phyloP scores from a whole-genome alignment of 1,140 invertebrate genomes.

The Drosophila bifasciata region DNA sequence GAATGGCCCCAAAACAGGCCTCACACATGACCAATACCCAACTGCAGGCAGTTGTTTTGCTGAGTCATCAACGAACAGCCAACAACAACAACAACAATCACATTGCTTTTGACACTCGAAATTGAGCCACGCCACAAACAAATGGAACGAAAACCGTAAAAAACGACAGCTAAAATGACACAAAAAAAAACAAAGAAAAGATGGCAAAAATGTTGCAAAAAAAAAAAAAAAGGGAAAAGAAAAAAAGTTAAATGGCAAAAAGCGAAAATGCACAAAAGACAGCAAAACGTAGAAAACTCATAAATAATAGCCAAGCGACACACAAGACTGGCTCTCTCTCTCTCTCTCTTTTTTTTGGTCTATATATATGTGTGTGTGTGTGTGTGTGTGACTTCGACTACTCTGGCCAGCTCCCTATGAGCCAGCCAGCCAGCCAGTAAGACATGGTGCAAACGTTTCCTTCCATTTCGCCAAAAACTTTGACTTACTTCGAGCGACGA shows the following conservation, averaged over 20 bases:
- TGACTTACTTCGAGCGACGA: conserved; percentile 42
- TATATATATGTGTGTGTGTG: conserved; percentile 16
- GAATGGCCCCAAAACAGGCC: conserved; percentile 6
- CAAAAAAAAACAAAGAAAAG: not conserved
- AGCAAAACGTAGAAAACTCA: conserved; percentile 73
- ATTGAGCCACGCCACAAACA: conserved; percentile 73
- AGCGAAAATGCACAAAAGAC: conserved; percentile 71
- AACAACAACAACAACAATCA: conserved; percentile 24
- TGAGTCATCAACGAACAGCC: conserved; percentile 65
- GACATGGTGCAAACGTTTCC: conserved; percentile 30
- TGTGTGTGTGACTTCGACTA: conserved; percentile 9
- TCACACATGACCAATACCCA: not conserved
- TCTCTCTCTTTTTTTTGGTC: not conserved
- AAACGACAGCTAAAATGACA: conserved; percentile 1
- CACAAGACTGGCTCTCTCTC: conserved; percentile 1
- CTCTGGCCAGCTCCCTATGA: conserved; percentile 1
- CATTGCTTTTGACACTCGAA: conserved; percentile 69
- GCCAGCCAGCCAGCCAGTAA: conserved; percentile 5
- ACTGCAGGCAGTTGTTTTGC: conserved; percentile 22
- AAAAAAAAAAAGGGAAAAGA: conserved; percentile 60
- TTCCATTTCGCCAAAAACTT: conserved; percentile 43
- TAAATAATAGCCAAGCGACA: conserved; percentile 63
- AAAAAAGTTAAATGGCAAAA: conserved; percentile 70
- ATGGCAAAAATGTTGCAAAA: not conserved
- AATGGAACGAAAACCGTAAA: conserved; percentile 5